These are phyloP conservation scores for Tupaia tana DNA, from an alignment of 2,113 vertebrate genomes.

Conservation along the genomic window DNA sequence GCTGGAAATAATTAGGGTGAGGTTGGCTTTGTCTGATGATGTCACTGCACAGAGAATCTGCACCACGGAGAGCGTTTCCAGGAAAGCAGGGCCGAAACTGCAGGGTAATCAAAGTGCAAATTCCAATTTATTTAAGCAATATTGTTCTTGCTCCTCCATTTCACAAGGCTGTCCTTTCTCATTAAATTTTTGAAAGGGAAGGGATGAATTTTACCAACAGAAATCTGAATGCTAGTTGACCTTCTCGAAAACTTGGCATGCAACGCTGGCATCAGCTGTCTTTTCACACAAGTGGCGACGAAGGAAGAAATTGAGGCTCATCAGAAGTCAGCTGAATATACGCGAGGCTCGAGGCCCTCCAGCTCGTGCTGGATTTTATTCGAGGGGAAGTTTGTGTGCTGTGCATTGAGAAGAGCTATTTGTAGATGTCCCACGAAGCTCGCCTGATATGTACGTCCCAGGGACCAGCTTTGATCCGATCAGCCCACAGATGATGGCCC, in stretches of 20 bases:
- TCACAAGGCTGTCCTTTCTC: slow-evolving; percentile 79
- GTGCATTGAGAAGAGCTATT: neutral
- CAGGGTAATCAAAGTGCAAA: slow-evolving; percentile 81
- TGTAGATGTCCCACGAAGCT: neutral
- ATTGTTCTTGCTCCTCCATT: slow-evolving; percentile 76
- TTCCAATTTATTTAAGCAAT: slow-evolving; percentile 82
- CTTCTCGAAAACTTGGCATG: slow-evolving; percentile 64
- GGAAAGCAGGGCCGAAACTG: slow-evolving; percentile 69
- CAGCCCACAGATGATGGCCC: too few species aligned
- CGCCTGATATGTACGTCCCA: neutral
- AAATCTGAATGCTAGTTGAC: slow-evolving; percentile 72
- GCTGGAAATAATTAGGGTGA: slow-evolving; percentile 76
- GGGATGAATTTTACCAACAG: slow-evolving; percentile 71
- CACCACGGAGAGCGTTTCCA: slow-evolving; percentile 67
- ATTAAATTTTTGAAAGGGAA: slow-evolving; percentile 78
- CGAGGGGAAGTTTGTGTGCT: neutral
- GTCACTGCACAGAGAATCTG: slow-evolving; percentile 73
- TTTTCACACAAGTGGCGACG: slow-evolving; percentile 9
- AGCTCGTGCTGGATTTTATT: neutral
- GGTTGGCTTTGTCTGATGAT: slow-evolving; percentile 70
- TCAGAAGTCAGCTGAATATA: neutral
- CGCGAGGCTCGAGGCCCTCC: neutral
- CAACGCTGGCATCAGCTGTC: slow-evolving; percentile 50
- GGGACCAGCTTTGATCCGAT: neutral
- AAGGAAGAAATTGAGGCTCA: slow-evolving; percentile 37